phyloP scores from a whole-genome alignment of 2,113 vertebrate genomes.

The Sciurus niger region DNA sequence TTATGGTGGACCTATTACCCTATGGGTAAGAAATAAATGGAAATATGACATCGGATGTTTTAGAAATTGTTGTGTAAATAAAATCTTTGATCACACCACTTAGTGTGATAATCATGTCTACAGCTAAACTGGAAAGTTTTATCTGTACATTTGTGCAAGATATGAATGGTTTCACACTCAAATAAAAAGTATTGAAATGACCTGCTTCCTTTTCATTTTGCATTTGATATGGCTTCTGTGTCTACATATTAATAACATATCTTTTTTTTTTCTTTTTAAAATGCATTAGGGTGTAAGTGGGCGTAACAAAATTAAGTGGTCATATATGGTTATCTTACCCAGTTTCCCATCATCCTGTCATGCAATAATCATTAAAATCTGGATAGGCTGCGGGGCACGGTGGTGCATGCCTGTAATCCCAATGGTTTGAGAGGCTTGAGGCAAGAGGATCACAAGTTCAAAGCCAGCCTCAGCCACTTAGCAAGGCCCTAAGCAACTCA shows the following conservation, averaged over 20 bases:
- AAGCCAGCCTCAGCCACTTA: too few species aligned
- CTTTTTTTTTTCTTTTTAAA: too few species aligned
- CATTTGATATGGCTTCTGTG: not conserved
- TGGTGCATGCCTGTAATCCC: too few species aligned
- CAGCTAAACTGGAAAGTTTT: conserved; percentile 92
- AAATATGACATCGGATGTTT: conserved; percentile 95
- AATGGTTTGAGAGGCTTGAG: too few species aligned
- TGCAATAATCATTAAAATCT: not conserved
- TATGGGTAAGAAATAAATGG: conserved; percentile 99
- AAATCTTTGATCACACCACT: conserved; percentile 95
- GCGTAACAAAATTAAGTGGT: not conserved
- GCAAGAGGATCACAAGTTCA: too few species aligned
- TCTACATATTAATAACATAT: not conserved
- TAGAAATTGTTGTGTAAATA: conserved; percentile 98
- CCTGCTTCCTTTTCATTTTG: conserved; percentile 76
- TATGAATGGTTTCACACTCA: conserved; percentile 92
- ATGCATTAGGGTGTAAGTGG: not conserved
- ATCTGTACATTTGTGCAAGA: conserved; percentile 92
- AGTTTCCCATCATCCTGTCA: not conserved
- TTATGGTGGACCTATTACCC: conserved; percentile 99
- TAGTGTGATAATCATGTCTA: conserved; percentile 92
- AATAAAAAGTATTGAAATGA: conserved; percentile 89
- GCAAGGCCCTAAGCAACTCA: too few species aligned
- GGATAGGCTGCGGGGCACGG: not conserved
- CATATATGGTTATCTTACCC: not conserved